A percentile compares a stretch with the other conserved stretches of the same genome.
phyloP scores from a whole-genome alignment of 2,113 vertebrate genomes.

The Brienomyrus brachyistius region DNA sequence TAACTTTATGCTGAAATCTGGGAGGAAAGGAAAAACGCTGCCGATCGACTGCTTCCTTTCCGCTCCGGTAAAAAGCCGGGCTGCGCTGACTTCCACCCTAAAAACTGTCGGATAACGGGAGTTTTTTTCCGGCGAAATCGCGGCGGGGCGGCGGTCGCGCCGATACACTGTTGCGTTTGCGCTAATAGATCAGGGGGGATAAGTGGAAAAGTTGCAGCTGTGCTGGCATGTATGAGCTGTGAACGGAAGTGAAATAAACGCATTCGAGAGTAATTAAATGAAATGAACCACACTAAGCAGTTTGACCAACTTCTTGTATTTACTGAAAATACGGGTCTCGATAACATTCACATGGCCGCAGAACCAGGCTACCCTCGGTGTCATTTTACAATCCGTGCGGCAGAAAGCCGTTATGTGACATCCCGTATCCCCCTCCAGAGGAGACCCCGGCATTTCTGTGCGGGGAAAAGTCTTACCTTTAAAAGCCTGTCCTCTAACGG shows the following conservation, averaged over 20 bases:
- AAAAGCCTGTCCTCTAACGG: constrained; percentile 59
- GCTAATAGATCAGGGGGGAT: background rate
- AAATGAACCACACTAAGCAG: background rate
- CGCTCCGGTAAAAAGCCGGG: background rate
- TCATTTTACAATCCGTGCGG: constrained; percentile 6
- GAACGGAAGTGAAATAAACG: background rate
- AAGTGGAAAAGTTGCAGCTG: background rate
- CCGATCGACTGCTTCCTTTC: background rate
- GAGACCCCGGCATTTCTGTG: background rate
- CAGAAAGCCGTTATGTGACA: background rate
- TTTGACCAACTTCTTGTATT: background rate
- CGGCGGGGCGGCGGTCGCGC: background rate
- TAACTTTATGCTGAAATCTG: background rate
- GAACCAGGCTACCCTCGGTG: background rate
- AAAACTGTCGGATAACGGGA: background rate
- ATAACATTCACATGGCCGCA: background rate
- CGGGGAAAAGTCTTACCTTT: constrained; percentile 56
- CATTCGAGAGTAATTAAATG: background rate
- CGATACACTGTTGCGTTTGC: background rate
- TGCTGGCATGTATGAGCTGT: background rate
- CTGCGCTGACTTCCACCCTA: background rate
- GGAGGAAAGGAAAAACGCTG: background rate
- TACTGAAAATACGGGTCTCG: background rate
- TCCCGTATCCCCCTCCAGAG: background rate
- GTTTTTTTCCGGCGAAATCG: background rate